Evolutionary conservation across 2,797 vertebrate species (phyloP).

Genomic region (Eulemur mongoz): DNA sequence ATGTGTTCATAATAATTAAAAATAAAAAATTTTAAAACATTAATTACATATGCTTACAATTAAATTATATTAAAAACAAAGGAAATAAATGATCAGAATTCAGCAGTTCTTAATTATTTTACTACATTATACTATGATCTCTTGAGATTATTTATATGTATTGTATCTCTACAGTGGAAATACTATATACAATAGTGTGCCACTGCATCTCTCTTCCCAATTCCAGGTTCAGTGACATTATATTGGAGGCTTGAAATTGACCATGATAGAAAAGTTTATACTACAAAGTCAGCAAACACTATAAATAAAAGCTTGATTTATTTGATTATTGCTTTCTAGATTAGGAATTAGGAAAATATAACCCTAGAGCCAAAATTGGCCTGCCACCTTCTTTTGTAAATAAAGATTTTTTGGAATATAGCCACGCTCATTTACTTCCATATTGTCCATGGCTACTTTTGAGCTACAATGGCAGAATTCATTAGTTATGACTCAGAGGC

Average conservation of each 20-base stretch:
- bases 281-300: not conserved
- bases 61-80: constrained; percentile 10
- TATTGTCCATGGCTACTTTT: not conserved
- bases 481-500: not conserved
- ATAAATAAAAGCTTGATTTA: not conserved
- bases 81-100: not conserved
- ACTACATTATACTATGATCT: not conserved
- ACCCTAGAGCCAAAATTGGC: not conserved
- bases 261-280: not conserved
- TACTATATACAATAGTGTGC: not conserved
- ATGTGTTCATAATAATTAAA: not conserved
- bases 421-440: not conserved
- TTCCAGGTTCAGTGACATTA: not conserved
- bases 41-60: not conserved
- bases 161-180: not conserved
- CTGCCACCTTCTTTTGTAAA: not conserved
- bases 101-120: not conserved
- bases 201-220: not conserved
- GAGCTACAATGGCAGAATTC: not conserved
- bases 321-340: not conserved
- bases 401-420: not conserved
- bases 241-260: not conserved
- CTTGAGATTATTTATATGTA: not conserved
- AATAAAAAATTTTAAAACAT: not conserved
- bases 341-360: not conserved